Conservation (phyloP, 2,113 vertebrate genomes). For the Brachyhypopomus gauderio region DNA sequence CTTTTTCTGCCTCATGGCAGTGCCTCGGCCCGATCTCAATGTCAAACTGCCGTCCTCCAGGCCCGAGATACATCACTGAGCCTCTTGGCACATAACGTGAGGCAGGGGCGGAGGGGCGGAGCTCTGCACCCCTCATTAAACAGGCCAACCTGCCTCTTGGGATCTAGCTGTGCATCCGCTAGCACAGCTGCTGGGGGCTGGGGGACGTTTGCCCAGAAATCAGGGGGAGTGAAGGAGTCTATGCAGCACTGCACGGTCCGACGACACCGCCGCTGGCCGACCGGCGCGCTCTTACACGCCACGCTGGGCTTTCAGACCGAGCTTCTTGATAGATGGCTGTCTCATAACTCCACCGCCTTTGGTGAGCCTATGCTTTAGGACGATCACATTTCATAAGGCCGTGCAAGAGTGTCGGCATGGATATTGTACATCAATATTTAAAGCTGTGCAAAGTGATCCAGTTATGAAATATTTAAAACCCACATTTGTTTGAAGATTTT, state of each 20-base stretch:
- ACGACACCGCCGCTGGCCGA: conserved; percentile 2
- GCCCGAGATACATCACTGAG: conserved; percentile 34
- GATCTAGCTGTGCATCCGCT: conserved; percentile 31
- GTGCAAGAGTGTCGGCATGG: background rate
- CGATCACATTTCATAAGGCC: conserved; percentile 19
- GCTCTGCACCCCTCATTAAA: conserved; percentile 43
- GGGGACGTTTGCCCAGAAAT: conserved; percentile 38
- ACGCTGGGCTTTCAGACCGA: conserved; percentile 26
- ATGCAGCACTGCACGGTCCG: background rate
- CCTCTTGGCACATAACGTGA: conserved; percentile 10
- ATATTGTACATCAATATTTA: conserved; percentile 33
- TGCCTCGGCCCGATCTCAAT: conserved; percentile 28
- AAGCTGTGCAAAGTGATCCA: conserved; percentile 5
- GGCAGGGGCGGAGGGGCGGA: conserved; percentile 5
- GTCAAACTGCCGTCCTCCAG: conserved; percentile 24
- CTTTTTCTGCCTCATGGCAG: conserved; percentile 20
- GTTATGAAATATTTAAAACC: conserved; percentile 33
- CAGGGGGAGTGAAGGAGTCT: background rate
- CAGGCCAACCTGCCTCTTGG: conserved; percentile 39
- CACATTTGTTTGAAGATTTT: background rate
- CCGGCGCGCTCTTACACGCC: conserved; percentile 32
- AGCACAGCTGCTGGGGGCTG: conserved; percentile 23
- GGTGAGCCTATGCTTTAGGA: background rate
- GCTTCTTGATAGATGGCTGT: conserved; percentile 48
- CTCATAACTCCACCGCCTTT: conserved; percentile 23